Conservation (phyloP, 2,113 vertebrate species). For the Amazona vittata region DNA sequence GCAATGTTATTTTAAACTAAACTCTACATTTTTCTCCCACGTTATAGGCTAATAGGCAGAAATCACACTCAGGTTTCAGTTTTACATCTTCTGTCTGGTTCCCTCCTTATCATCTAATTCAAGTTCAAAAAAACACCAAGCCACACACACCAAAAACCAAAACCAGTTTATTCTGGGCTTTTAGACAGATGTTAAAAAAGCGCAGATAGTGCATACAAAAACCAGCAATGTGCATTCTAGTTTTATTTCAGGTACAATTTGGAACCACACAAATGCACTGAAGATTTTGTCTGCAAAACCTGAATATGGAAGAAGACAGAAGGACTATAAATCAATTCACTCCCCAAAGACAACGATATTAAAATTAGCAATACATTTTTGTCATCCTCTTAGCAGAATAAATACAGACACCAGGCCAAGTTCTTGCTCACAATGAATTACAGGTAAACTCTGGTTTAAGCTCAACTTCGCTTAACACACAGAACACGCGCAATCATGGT, state of each 20-base stretch:
- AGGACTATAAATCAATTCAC: background rate
- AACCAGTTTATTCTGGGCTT: background rate
- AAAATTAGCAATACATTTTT: background rate
- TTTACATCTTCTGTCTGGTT: background rate
- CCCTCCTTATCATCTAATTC: background rate
- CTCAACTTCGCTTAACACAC: background rate
- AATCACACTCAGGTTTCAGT: background rate
- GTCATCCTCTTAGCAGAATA: background rate
- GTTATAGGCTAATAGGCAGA: background rate
- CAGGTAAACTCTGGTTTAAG: background rate
- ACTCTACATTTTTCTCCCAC: background rate
- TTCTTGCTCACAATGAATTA: background rate
- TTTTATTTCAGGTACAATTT: background rate
- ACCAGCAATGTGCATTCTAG: background rate
- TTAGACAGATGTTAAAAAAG: background rate
- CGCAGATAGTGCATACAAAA: background rate
- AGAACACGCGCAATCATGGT: background rate
- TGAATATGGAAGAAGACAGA: background rate
- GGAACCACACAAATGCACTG: background rate
- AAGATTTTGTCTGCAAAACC: background rate
- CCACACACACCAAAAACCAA: background rate
- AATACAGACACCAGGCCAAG: background rate
- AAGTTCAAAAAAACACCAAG: background rate
- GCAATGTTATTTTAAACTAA: background rate
- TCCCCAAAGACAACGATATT: background rate